These are phyloP conservation scores for Danio tinwini DNA, from an alignment of 2,797 vertebrate genomes.

Conservation along the genomic window DNA sequence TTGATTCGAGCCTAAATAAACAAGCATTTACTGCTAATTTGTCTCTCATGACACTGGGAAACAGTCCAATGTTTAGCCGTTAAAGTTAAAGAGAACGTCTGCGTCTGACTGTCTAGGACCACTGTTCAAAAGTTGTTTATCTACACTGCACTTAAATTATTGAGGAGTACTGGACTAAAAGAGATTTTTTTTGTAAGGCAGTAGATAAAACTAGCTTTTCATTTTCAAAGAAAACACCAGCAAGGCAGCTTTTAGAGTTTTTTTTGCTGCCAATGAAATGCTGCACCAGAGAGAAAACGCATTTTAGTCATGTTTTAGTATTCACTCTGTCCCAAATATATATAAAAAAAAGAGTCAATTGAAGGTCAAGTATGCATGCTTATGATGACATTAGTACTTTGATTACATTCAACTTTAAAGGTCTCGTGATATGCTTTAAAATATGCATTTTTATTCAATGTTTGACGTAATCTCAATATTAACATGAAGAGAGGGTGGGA, in stretches of 20 bases:
- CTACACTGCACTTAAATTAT: conserved; percentile 21
- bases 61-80: conserved; percentile 30
- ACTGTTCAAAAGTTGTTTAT: conserved; percentile 12
- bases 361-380: not conserved
- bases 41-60: conserved; percentile 38
- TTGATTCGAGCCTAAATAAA: conserved; percentile 44
- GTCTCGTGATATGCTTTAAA: too few relatives aligned
- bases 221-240: not conserved
- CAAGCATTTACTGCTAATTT: conserved; percentile 34
- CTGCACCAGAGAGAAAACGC: conserved; percentile 1
- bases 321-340: too few relatives aligned
- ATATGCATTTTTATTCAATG: too few relatives aligned
- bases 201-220: not conserved
- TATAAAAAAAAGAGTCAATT: not conserved
- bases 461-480: too few relatives aligned
- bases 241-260: not conserved
- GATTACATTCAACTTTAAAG: too few relatives aligned
- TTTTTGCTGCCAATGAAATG: not conserved
- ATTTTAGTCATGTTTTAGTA: too few relatives aligned
- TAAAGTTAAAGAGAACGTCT: conserved; percentile 32
- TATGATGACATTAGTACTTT: too few relatives aligned
- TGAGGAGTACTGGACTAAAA: conserved; percentile 16
- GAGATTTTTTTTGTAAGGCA: not conserved
- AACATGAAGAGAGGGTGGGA: too few relatives aligned
- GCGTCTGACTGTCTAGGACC: conserved; percentile 26